A percentile compares a stretch with the other conserved stretches of the same genome.
Evolutionary conservation across 2,113 vertebrate genomes (phyloP).

Genomic region (Festucalex cinctus): DNA sequence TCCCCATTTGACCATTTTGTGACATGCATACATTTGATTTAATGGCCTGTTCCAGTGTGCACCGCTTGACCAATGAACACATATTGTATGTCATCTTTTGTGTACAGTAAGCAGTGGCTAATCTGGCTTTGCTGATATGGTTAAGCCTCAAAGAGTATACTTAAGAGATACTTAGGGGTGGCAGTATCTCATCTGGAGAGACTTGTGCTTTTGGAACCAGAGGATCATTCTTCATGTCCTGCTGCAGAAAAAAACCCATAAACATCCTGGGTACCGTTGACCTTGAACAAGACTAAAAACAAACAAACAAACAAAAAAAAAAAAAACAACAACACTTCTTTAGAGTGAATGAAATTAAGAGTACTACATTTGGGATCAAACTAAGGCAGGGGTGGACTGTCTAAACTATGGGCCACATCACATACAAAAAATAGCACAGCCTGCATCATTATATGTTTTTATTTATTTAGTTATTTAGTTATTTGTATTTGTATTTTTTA

Average conservation of each 20-base stretch:
- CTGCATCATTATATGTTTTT: too few relatives aligned
- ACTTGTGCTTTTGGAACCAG: neutral
- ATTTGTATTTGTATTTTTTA: too few relatives aligned
- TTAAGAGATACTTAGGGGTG: neutral
- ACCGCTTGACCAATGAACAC: constrained; percentile 15
- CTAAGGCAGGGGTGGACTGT: neutral
- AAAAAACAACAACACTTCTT: neutral
- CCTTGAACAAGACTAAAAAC: neutral
- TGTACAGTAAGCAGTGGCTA: constrained; percentile 30
- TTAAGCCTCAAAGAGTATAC: constrained; percentile 14
- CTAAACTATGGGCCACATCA: too few relatives aligned
- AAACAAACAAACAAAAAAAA: too few relatives aligned
- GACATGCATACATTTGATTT: constrained; percentile 15
- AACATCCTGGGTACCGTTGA: neutral
- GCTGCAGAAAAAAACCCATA: neutral
- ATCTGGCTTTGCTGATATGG: constrained; percentile 25
- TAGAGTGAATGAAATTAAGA: neutral
- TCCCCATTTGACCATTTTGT: constrained; percentile 15
- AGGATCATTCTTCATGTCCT: neutral
- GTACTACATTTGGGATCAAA: constrained; percentile 12
- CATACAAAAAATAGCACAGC: too few relatives aligned
- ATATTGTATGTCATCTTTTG: constrained; percentile 2
- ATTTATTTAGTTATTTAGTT: too few relatives aligned
- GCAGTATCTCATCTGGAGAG: neutral
- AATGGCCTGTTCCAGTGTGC: neutral